Conservation (phyloP, 1,140 invertebrate species). For the Linepithema humile region DNA sequence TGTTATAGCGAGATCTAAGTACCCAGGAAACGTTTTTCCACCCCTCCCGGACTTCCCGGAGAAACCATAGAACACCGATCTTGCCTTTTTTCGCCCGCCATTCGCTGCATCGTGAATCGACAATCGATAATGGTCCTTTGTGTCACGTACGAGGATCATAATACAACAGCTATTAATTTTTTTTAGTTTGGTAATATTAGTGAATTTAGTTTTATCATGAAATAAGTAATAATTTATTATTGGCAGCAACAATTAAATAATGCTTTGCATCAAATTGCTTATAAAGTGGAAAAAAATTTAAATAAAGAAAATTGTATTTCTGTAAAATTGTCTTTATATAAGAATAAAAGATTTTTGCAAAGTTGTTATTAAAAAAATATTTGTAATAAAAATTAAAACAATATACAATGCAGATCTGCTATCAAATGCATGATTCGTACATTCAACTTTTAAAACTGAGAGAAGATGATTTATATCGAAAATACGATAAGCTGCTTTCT, state of each 20-base stretch:
- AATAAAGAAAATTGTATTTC: too few relatives aligned
- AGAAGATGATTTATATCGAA: too few relatives aligned
- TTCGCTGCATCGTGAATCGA: background rate
- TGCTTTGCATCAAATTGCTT: background rate
- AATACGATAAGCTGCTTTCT: too few relatives aligned
- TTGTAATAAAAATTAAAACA: too few relatives aligned
- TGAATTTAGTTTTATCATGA: background rate
- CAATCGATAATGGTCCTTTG: slow-evolving; percentile 8
- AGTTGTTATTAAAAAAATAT: too few relatives aligned
- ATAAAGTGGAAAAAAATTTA: background rate
- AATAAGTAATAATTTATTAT: background rate
- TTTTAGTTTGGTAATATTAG: too few relatives aligned
- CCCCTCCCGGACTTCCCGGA: background rate
- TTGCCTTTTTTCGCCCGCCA: slow-evolving; percentile 5
- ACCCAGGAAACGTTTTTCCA: slow-evolving; percentile 2
- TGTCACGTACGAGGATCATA: background rate
- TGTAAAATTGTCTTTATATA: too few relatives aligned
- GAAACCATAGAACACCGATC: background rate
- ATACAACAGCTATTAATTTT: background rate
- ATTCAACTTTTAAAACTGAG: too few relatives aligned
- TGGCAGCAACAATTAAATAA: background rate
- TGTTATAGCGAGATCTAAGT: slow-evolving; percentile 36
- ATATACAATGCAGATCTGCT: too few relatives aligned
- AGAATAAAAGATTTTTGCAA: too few relatives aligned
- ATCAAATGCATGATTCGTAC: too few relatives aligned